A percentile compares a stretch with the other conserved stretches of the same genome.
phyloP scores from a whole-genome alignment of 1,140 invertebrate species.

The Heliconius hermathena region DNA sequence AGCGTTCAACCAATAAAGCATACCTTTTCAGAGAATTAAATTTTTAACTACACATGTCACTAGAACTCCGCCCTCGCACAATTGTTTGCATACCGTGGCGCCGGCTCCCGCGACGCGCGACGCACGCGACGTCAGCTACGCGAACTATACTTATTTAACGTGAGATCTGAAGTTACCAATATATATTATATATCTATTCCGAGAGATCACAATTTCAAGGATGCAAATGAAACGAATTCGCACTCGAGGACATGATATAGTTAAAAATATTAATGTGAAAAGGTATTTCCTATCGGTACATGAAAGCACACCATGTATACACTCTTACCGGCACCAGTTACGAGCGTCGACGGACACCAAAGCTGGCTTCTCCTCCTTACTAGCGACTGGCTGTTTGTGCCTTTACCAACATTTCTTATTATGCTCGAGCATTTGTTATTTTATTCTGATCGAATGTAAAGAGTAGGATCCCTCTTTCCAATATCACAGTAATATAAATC shows the following conservation, averaged over 20 bases:
- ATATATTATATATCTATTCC: conserved; percentile 58
- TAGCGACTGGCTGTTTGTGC: conserved; percentile 67
- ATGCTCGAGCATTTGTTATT: conserved; percentile 47
- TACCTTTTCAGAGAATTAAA: conserved; percentile 74
- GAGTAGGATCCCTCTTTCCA: conserved; percentile 62
- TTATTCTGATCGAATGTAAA: conserved; percentile 43
- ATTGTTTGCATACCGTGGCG: conserved; percentile 78
- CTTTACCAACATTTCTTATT: conserved; percentile 63
- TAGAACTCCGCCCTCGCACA: conserved; percentile 80
- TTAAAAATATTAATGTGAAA: conserved; percentile 82
- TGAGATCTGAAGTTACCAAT: conserved; percentile 77
- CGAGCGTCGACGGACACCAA: conserved; percentile 71
- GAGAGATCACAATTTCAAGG: conserved; percentile 64
- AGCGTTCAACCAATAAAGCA: conserved; percentile 76
- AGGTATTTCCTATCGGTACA: conserved; percentile 81
- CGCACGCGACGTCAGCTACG: not conserved
- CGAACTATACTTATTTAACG: conserved; percentile 26
- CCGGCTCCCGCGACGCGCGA: conserved; percentile 35
- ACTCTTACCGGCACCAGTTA: conserved; percentile 71
- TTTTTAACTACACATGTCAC: conserved; percentile 80
- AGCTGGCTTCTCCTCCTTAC: conserved; percentile 75
- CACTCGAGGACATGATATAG: conserved; percentile 82
- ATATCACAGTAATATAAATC: conserved; percentile 77
- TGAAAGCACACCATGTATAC: conserved; percentile 66
- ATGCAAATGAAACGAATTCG: conserved; percentile 78